Percentiles rank a stretch among this genome's conserved stretches.
Evolutionary conservation across 2,888 invertebrate genomes (phyloP).

Genomic region (Harpalus rufipes): DNA sequence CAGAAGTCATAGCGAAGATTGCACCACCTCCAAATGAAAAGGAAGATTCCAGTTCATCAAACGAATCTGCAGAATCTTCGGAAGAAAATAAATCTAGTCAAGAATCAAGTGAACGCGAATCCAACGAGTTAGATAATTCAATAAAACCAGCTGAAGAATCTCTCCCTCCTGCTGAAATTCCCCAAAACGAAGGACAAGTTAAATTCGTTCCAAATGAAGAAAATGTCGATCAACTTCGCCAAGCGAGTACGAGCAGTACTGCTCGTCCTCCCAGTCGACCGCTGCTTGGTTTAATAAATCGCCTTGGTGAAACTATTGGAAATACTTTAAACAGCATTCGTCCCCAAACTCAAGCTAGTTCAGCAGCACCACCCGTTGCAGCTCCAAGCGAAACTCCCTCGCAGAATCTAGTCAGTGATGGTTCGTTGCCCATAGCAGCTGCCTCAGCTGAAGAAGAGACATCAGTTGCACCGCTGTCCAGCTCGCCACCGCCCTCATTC

Average conservation of each 20-base stretch:
- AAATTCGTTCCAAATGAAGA: slow-evolving; percentile 1
- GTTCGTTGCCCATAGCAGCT: slow-evolving; percentile 7
- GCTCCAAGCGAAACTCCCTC: slow-evolving; percentile 1
- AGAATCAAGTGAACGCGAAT: slow-evolving; percentile 45
- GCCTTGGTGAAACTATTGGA: slow-evolving; percentile 51
- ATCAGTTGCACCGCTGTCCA: slow-evolving; percentile 8
- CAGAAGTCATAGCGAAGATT: slow-evolving; percentile 50
- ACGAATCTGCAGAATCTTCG: slow-evolving; percentile 33
- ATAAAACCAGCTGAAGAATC: slow-evolving; percentile 49
- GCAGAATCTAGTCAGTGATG: slow-evolving; percentile 3
- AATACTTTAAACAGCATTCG: slow-evolving; percentile 39
- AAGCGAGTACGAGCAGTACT: slow-evolving; percentile 11
- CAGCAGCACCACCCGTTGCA: slow-evolving; percentile 18
- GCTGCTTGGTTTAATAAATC: slow-evolving; percentile 22
- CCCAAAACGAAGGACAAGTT: neutral
- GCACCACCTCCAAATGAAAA: slow-evolving; percentile 24
- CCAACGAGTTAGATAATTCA: slow-evolving; percentile 53
- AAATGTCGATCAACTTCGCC: slow-evolving; percentile 8
- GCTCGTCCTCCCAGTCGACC: slow-evolving; percentile 9
- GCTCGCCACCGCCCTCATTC: slow-evolving; percentile 14
- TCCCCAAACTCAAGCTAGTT: slow-evolving; percentile 8
- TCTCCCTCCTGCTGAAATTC: slow-evolving; percentile 15
- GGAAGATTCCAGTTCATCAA: slow-evolving; percentile 53
- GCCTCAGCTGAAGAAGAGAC: slow-evolving; percentile 42
- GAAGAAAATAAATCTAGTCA: slow-evolving; percentile 46